Conservation (phyloP, 2,113 vertebrate species). For the Sinocyclocheilus grahami region DNA sequence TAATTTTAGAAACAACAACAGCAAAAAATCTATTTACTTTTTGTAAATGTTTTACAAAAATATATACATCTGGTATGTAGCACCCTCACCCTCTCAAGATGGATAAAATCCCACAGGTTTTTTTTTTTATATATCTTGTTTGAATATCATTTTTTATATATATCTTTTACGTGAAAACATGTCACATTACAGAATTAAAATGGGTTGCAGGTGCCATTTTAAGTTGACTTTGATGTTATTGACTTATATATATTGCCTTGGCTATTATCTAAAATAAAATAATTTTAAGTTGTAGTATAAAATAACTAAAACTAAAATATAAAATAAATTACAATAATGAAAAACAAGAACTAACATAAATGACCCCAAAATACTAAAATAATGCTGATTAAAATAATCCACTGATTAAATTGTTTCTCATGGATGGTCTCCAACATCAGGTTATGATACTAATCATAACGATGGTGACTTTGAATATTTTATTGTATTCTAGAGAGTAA, state of each 20-base stretch:
- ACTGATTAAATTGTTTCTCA: background rate
- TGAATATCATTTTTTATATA: too few species aligned
- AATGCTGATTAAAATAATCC: background rate
- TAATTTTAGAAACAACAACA: background rate
- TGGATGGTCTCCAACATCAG: background rate
- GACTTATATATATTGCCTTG: background rate
- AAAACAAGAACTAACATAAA: background rate
- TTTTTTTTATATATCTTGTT: too few species aligned
- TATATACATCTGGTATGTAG: too few species aligned
- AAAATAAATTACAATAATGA: background rate
- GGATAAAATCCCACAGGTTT: too few species aligned
- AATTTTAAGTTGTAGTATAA: background rate
- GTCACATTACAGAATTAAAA: background rate
- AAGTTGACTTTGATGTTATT: background rate
- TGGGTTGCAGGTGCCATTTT: background rate
- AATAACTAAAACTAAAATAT: background rate
- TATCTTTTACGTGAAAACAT: too few species aligned
- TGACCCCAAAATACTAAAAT: background rate
- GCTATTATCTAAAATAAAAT: background rate
- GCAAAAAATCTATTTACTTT: background rate
- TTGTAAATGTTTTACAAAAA: background rate
- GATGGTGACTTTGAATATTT: background rate
- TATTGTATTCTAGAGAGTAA: background rate
- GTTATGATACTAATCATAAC: background rate
- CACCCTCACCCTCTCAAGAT: too few species aligned